phyloP scores from a whole-genome alignment of 1,140 invertebrate species.

The Coenobita brevimanus region DNA sequence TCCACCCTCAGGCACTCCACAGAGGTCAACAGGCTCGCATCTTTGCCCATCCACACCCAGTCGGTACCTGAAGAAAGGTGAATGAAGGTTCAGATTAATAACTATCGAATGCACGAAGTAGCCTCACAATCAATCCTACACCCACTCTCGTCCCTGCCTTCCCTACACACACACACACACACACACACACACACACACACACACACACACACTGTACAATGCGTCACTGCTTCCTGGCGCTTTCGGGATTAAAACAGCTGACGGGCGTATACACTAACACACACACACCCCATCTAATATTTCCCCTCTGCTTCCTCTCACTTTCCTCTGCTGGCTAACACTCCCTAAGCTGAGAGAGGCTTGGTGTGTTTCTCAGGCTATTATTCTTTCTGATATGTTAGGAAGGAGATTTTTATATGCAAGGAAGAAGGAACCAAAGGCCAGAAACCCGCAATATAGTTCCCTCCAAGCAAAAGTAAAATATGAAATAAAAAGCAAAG shows the following conservation, averaged over 20 bases:
- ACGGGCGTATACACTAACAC: too few species aligned
- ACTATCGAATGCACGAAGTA: not conserved
- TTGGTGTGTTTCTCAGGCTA: too few species aligned
- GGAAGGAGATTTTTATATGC: too few species aligned
- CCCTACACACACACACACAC: slow-evolving; percentile 6
- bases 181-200: not conserved
- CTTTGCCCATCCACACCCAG: too few species aligned
- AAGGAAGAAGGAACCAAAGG: too few species aligned
- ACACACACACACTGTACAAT: not conserved
- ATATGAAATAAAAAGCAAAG: not conserved
- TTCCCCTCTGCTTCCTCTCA: not conserved
- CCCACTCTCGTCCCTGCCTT: too few species aligned
- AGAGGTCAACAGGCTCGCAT: not conserved
- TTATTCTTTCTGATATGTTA: not conserved
- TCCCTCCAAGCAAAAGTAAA: slow-evolving; percentile 4
- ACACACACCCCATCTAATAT: too few species aligned
- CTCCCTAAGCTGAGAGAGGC: too few species aligned
- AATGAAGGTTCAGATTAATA: not conserved
- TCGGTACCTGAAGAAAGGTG: not conserved
- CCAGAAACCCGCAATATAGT: too few species aligned
- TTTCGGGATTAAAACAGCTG: too few species aligned
- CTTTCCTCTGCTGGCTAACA: too few species aligned
- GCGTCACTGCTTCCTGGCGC: too few species aligned
- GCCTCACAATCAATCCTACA: not conserved
- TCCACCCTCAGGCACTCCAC: slow-evolving; percentile 73